Evolutionary conservation across 1,140 invertebrate genomes (phyloP).

Genomic region (Drosophila takahashii): DNA sequence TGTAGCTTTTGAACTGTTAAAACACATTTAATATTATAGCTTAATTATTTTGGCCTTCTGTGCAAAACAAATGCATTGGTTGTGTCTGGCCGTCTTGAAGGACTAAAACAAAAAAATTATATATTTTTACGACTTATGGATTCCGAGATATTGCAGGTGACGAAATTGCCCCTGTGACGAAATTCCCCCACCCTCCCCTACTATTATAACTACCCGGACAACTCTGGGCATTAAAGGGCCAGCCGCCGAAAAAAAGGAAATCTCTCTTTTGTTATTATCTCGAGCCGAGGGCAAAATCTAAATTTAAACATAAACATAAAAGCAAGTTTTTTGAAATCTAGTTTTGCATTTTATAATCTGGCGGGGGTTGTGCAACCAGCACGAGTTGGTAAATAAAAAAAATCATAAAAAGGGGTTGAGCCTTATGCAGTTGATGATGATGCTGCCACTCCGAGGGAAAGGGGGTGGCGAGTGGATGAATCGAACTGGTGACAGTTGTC

Average conservation of each 20-base stretch:
- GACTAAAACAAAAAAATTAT: too few relatives aligned
- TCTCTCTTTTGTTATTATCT: slow-evolving; percentile 65
- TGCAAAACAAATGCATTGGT: too few relatives aligned
- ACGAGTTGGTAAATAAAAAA: not conserved
- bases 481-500: slow-evolving; percentile 51
- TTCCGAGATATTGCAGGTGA: too few relatives aligned
- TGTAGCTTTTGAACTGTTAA: too few relatives aligned
- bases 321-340: slow-evolving; percentile 64
- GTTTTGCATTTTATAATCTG: slow-evolving; percentile 76
- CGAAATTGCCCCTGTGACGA: too few relatives aligned
- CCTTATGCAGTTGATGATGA: slow-evolving; percentile 48
- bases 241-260: slow-evolving; percentile 26
- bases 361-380: slow-evolving; percentile 54
- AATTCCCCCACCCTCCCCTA: too few relatives aligned
- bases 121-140: too few relatives aligned
- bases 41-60: too few relatives aligned
- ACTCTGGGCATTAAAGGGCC: slow-evolving; percentile 41
- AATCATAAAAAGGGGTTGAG: slow-evolving; percentile 21
- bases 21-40: too few relatives aligned
- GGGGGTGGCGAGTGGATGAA: slow-evolving; percentile 9
- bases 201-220: slow-evolving; percentile 20
- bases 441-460: slow-evolving; percentile 16
- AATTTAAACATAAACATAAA: slow-evolving; percentile 78
- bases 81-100: too few relatives aligned
- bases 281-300: slow-evolving; percentile 16